phyloP scores from a whole-genome alignment of 2,888 invertebrate species.

The Ormia ochracea region DNA sequence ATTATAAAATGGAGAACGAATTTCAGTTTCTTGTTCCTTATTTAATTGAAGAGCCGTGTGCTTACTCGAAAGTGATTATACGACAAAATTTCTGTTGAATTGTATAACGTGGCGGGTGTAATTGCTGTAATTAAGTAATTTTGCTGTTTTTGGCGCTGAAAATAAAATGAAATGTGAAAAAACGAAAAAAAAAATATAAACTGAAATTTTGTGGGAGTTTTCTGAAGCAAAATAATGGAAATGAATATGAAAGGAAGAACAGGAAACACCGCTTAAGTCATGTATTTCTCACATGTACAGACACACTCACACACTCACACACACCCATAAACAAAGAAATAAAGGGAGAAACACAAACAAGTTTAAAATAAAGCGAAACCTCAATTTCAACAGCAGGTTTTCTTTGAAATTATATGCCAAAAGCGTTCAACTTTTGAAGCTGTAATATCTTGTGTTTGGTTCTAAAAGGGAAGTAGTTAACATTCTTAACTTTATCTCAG shows the following conservation, averaged over 20 bases:
- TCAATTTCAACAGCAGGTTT: not conserved
- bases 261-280: slow-evolving; percentile 59
- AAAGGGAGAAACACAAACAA: slow-evolving; percentile 18
- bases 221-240: not conserved
- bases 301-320: not conserved
- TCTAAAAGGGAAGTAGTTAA: not conserved
- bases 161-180: not conserved
- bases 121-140: slow-evolving; percentile 74
- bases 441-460: not conserved
- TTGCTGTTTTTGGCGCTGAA: slow-evolving; percentile 56
- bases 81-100: not conserved
- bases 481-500: not conserved
- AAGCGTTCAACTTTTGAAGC: not conserved
- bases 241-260: not conserved
- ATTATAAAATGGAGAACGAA: not conserved
- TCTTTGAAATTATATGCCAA: not conserved
- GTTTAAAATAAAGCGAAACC: not conserved
- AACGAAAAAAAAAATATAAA: not conserved
- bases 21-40: not conserved
- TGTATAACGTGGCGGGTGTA: slow-evolving; percentile 59
- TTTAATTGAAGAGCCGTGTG: not conserved
- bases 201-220: not conserved
- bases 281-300: slow-evolving; percentile 32
- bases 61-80: not conserved
- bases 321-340: not conserved